Evolutionary conservation across 2,888 invertebrate genomes (phyloP).

Genomic region (Drosophila greeni): DNA sequence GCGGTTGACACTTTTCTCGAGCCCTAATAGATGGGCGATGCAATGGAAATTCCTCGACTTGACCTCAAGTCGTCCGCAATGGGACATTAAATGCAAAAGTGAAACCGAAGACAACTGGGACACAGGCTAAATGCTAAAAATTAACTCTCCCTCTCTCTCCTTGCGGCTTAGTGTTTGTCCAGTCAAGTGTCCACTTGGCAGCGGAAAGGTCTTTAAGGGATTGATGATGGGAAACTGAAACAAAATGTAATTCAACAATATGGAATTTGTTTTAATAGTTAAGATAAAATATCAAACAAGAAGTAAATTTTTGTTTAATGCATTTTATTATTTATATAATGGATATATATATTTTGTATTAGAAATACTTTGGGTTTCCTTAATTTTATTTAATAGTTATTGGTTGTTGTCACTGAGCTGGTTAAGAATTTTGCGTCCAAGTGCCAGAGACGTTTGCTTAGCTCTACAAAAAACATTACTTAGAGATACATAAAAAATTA

Average conservation of each 20-base stretch:
- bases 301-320: not conserved
- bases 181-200: slow-evolving; percentile 12
- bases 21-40: slow-evolving; percentile 65
- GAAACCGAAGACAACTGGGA: slow-evolving; percentile 49
- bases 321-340: not conserved
- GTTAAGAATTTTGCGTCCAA: slow-evolving; percentile 54
- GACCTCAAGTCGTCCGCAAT: slow-evolving; percentile 70
- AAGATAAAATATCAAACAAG: not conserved
- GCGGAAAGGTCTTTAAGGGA: slow-evolving; percentile 4
- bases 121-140: slow-evolving; percentile 38
- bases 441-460: slow-evolving; percentile 24
- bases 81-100: slow-evolving; percentile 71
- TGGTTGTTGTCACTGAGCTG: slow-evolving; percentile 54
- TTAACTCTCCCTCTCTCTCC: slow-evolving; percentile 20
- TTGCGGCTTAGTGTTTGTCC: slow-evolving; percentile 1
- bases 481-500: not conserved
- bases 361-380: not conserved
- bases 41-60: slow-evolving; percentile 66
- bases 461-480: slow-evolving; percentile 17
- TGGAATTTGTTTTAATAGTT: not conserved
- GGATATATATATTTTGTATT: not conserved
- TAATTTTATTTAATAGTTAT: not conserved
- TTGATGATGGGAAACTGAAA: slow-evolving; percentile 4
- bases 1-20: slow-evolving; percentile 73
- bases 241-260: not conserved